Evolutionary conservation across 1,140 invertebrate species (phyloP).

Genomic region (Cataglyphis hispanica): DNA sequence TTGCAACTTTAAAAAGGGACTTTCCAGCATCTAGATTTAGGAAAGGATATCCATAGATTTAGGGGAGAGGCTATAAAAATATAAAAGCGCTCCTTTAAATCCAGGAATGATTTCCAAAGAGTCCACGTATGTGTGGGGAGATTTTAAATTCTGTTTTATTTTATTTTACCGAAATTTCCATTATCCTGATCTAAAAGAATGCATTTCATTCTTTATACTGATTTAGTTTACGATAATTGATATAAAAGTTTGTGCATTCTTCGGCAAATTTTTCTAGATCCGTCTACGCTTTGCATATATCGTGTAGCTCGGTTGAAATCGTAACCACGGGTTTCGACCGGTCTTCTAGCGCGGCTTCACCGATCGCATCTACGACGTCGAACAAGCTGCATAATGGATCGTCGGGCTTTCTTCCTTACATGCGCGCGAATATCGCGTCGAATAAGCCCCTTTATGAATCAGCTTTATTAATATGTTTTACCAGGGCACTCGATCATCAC

Average conservation of each 20-base stretch:
- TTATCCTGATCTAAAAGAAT: neutral
- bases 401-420: conserved; percentile 45
- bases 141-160: conserved; percentile 5
- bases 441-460: conserved; percentile 43
- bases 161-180: neutral
- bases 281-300: neutral
- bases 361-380: conserved; percentile 49
- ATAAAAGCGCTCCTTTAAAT: neutral
- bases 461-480: conserved; percentile 60
- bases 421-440: conserved; percentile 37
- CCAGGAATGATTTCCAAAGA: neutral
- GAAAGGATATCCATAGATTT: neutral
- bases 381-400: conserved; percentile 53
- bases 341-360: conserved; percentile 20
- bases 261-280: neutral
- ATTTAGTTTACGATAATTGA: neutral
- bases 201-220: neutral
- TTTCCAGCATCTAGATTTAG: neutral
- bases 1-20: neutral
- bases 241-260: neutral
- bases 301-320: conserved; percentile 14
- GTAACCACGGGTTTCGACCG: conserved; percentile 13
- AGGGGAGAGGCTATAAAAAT: neutral
- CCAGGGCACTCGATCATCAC: conserved; percentile 44
- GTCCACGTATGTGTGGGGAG: too few relatives aligned